Evolutionary conservation across 2,888 invertebrate genomes (phyloP).

Genomic region (Nipponacmea schrenckii): DNA sequence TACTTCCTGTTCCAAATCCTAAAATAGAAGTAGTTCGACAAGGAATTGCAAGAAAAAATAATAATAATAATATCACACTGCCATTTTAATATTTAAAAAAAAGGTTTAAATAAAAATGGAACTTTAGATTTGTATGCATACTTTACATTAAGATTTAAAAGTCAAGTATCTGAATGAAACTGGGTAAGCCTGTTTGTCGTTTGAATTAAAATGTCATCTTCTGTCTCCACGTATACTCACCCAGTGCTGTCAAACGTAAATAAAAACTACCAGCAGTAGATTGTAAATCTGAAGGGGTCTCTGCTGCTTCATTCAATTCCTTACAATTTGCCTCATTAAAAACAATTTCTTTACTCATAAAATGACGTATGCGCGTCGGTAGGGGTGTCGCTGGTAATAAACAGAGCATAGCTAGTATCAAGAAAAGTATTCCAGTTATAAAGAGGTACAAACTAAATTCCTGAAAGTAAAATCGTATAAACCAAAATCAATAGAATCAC

Average conservation of each 20-base stretch:
- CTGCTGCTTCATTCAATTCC: background rate
- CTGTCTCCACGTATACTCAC: background rate
- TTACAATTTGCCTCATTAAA: background rate
- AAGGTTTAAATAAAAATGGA: no score
- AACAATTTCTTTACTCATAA: background rate
- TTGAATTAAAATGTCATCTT: no score
- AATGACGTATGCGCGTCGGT: background rate
- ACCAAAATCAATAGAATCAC: no score
- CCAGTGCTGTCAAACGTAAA: background rate
- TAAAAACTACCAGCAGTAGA: background rate
- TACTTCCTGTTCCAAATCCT: slow-evolving; percentile 2
- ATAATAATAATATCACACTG: no score
- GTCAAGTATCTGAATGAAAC: no score
- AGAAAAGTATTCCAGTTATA: background rate
- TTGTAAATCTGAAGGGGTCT: no score
- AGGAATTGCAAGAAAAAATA: no score
- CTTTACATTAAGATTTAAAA: no score
- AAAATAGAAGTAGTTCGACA: no score
- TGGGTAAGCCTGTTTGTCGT: no score
- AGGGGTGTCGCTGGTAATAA: background rate
- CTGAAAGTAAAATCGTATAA: background rate
- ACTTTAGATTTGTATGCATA: no score
- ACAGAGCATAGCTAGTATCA: background rate
- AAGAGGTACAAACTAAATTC: background rate
- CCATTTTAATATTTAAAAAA: no score